Evolutionary conservation across 2,888 invertebrate species (phyloP).

Genomic region (Lasioglossum vierecki): DNA sequence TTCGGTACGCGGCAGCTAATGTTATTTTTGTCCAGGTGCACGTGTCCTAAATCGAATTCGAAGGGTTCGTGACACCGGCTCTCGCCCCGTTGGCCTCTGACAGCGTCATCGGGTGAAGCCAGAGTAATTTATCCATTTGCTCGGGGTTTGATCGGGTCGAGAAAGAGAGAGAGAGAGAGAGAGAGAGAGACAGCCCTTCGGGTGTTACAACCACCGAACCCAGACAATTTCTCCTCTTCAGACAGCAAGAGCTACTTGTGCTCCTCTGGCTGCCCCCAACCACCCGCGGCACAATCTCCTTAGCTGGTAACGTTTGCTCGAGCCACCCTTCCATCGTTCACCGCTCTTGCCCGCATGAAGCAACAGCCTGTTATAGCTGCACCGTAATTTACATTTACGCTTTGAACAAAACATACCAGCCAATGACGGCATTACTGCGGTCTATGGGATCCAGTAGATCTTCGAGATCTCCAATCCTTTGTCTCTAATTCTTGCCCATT

Average conservation of each 20-base stretch:
- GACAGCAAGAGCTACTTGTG: slow-evolving; percentile 41
- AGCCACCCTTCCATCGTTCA: slow-evolving; percentile 30
- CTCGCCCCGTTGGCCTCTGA: slow-evolving; percentile 3
- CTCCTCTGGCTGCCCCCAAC: slow-evolving; percentile 22
- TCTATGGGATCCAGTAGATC: neutral
- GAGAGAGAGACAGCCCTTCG: slow-evolving; percentile 50
- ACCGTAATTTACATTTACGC: slow-evolving; percentile 63
- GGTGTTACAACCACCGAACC: slow-evolving; percentile 53
- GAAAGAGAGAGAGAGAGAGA: slow-evolving; percentile 7
- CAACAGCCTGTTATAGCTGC: slow-evolving; percentile 61
- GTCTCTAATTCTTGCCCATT: slow-evolving; percentile 25
- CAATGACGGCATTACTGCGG: slow-evolving; percentile 45
- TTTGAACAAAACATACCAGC: slow-evolving; percentile 60
- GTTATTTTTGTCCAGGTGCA: slow-evolving; percentile 25
- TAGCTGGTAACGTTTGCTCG: slow-evolving; percentile 60
- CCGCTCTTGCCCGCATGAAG: slow-evolving; percentile 36
- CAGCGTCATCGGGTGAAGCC: slow-evolving; percentile 35
- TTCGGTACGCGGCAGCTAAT: slow-evolving; percentile 16
- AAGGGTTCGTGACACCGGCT: slow-evolving; percentile 30
- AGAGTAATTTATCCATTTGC: slow-evolving; percentile 68
- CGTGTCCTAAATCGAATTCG: slow-evolving; percentile 41
- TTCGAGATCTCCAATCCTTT: neutral
- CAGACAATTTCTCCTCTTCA: slow-evolving; percentile 54
- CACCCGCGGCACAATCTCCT: slow-evolving; percentile 43
- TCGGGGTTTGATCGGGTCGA: slow-evolving; percentile 56